phyloP scores from a whole-genome alignment of 2,113 vertebrate species.

The Glaucomys volans region DNA sequence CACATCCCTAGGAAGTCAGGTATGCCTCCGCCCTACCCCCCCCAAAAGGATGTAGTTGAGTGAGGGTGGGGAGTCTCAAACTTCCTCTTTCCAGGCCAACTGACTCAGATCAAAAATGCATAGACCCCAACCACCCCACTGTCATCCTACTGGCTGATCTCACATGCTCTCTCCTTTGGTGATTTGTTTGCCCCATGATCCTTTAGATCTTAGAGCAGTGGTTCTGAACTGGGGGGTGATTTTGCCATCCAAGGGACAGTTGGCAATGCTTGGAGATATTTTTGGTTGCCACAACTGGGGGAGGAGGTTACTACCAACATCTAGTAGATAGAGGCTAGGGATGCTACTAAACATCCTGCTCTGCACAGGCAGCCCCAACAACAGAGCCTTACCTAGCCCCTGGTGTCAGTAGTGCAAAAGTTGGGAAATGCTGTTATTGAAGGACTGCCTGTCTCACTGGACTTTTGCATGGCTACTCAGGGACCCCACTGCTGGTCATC shows the following conservation, averaged over 20 bases:
- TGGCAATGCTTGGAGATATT: not conserved
- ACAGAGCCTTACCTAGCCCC: not conserved
- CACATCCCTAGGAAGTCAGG: constrained; percentile 31
- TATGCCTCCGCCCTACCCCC: not conserved
- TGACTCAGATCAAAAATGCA: not conserved
- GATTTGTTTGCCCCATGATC: not conserved
- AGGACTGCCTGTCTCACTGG: not conserved
- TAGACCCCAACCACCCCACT: not conserved
- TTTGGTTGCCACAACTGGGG: constrained; percentile 21
- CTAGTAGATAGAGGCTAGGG: not conserved
- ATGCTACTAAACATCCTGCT: not conserved
- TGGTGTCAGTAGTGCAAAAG: not conserved
- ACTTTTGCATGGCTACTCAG: not conserved
- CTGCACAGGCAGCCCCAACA: not conserved
- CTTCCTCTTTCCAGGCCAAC: constrained; percentile 59
- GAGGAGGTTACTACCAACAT: not conserved
- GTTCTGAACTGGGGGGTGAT: not conserved
- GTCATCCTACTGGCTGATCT: not conserved
- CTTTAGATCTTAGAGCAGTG: not conserved
- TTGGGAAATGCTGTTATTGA: not conserved
- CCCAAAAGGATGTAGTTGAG: constrained; percentile 44
- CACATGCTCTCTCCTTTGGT: not conserved
- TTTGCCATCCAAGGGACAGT: not conserved
- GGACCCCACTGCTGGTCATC: not conserved
- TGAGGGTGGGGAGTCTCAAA: not conserved